Percentiles rank a stretch among this genome's conserved stretches.
phyloP scores from a whole-genome alignment of 2,113 vertebrate species.

The Antechinus stuartii region DNA sequence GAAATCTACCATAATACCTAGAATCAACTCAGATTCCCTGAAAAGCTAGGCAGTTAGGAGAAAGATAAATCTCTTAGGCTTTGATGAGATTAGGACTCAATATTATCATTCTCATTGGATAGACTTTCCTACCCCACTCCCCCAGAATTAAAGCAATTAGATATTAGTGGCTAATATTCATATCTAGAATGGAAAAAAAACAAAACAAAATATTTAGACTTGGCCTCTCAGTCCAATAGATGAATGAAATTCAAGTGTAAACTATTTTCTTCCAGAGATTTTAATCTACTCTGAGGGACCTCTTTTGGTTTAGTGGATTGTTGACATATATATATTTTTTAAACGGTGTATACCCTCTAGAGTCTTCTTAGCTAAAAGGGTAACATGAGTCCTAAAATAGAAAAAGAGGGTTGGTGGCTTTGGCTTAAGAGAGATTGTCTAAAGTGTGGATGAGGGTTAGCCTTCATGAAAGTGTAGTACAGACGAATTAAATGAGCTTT shows the following conservation, averaged over 20 bases:
- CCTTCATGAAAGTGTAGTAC: background rate
- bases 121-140: background rate
- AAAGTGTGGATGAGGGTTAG: background rate
- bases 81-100: background rate
- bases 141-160: background rate
- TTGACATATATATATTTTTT: background rate
- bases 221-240: background rate
- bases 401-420: background rate
- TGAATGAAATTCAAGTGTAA: background rate
- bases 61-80: background rate
- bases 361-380: background rate
- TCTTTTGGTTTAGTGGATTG: background rate
- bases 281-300: background rate
- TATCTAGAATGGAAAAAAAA: background rate
- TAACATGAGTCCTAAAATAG: background rate
- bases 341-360: background rate
- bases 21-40: background rate
- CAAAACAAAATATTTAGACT: background rate
- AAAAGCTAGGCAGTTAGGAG: background rate
- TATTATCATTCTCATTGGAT: background rate
- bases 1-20: constrained; percentile 1
- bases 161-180: background rate
- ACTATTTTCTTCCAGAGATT: background rate
- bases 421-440: background rate
- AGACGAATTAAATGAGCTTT: background rate